Base-by-base conservation (phyloP, 2,888 invertebrate species). In the Torymus texanus region DNA sequence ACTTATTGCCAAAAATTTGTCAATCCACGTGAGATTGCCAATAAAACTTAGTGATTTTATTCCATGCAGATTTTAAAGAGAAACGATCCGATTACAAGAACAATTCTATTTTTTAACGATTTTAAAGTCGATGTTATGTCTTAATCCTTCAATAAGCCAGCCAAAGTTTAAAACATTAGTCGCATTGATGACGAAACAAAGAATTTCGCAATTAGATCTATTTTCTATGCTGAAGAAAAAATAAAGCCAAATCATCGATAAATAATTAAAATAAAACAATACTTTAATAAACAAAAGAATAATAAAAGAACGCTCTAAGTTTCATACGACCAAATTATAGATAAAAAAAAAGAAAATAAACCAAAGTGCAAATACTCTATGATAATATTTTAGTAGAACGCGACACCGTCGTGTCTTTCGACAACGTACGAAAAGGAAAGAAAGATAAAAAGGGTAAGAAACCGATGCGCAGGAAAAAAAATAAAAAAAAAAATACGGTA, bases 311-410 rank as follows among this genome's bases (percentile, higher is more conserved):
- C 73, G 24, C 71, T 74, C 58, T 65, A 72, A 73, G 78, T 81
- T 82, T 82, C 75, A 71, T 82, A 83, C 72, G 84, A 85, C 84
- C 84, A 84, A 84, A 83, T 82, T 73, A 75, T 82, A 80, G 55
- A 72, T 75, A 83, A 79, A 77, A 80, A 81, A 82, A 62, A 58
- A 63, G 76, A 81, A 83, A 82, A 82, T 41, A 84, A 83, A 83
- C 83, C 83, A 82, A 85, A 83, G 84, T 85, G 84, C 84, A 83
- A 84, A 82, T 80, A 84, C 76, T 82, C 81, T 80, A 80, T 78
- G 63, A 80, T 80, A 80, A 80, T 82, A 78, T 81, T 75, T 81
- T 79, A 77, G 5, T 67, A 68, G 55, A 53, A 72, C 12, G 56
- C 50, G 62, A 66, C 51, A 68, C 51, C 58, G 41, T 53, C 73